Conservation (phyloP, 2,888 invertebrate species). For the Eristalis pertinax region DNA sequence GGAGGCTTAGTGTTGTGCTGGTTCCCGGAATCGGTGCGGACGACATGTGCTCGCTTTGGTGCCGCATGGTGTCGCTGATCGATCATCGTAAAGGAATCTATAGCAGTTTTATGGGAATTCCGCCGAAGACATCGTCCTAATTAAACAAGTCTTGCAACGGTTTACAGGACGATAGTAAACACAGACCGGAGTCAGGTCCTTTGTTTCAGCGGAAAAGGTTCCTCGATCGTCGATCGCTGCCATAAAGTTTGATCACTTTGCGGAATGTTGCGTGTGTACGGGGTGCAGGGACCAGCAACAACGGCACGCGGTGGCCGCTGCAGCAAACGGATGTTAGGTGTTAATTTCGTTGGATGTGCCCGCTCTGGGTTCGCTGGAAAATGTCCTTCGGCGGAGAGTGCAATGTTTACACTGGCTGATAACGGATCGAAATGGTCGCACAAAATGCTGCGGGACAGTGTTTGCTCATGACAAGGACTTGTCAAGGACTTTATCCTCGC, state of each 20-base stretch:
- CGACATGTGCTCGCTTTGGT: neutral
- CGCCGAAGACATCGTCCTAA: conserved; percentile 45
- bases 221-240: neutral
- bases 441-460: neutral
- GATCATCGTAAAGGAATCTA: conserved; percentile 27
- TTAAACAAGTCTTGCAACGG: conserved; percentile 42
- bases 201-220: neutral
- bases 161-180: neutral
- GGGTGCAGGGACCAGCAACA: no score
- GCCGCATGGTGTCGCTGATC: conserved; percentile 56
- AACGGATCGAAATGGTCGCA: neutral
- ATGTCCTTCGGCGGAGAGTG: neutral
- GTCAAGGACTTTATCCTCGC: conserved; percentile 13
- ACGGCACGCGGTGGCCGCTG: neutral
- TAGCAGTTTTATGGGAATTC: conserved; percentile 51
- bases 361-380: neutral
- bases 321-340: neutral
- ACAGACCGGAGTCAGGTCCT: neutral
- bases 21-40: neutral
- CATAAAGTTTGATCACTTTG: neutral
- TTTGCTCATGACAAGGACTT: conserved; percentile 6
- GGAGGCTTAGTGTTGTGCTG: neutral
- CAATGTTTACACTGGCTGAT: conserved; percentile 9
- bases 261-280: neutral
- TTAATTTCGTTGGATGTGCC: neutral